phyloP scores from a whole-genome alignment of 2,797 vertebrate species.

The Capromys pilorides region DNA sequence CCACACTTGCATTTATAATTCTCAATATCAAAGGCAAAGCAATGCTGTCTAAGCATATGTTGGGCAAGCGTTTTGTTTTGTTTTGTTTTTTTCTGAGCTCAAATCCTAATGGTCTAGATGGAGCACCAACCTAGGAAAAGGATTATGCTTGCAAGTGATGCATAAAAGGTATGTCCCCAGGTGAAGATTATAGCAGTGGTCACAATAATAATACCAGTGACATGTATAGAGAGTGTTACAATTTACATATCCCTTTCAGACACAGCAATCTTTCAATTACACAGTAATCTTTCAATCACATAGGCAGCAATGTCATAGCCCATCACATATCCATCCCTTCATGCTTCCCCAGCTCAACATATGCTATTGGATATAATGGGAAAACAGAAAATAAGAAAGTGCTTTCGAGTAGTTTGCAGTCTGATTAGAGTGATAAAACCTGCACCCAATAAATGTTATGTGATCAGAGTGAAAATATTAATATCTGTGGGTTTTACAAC shows the following conservation, averaged over 20 bases:
- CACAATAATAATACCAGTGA: neutral
- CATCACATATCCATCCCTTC: neutral
- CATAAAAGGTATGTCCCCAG: neutral
- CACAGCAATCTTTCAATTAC: neutral
- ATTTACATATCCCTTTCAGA: neutral
- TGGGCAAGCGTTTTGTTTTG: neutral
- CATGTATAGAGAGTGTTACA: neutral
- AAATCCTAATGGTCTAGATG: neutral
- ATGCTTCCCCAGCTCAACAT: neutral
- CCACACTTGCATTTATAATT: neutral
- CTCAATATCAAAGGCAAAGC: neutral
- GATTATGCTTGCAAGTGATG: neutral
- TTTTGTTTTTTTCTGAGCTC: neutral
- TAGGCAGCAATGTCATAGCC: neutral
- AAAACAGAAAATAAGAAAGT: constrained; percentile 34
- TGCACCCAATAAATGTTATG: neutral
- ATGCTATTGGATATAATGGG: neutral
- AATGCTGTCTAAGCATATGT: neutral
- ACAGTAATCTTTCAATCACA: neutral
- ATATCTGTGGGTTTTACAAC: neutral
- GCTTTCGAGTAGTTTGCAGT: neutral
- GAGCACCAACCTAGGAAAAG: neutral
- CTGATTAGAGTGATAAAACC: constrained; percentile 55
- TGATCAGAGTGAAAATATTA: neutral
- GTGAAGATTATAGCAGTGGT: neutral